Evolutionary conservation across 2,113 vertebrate species (phyloP).

Genomic region (Oryzias melastigma): DNA sequence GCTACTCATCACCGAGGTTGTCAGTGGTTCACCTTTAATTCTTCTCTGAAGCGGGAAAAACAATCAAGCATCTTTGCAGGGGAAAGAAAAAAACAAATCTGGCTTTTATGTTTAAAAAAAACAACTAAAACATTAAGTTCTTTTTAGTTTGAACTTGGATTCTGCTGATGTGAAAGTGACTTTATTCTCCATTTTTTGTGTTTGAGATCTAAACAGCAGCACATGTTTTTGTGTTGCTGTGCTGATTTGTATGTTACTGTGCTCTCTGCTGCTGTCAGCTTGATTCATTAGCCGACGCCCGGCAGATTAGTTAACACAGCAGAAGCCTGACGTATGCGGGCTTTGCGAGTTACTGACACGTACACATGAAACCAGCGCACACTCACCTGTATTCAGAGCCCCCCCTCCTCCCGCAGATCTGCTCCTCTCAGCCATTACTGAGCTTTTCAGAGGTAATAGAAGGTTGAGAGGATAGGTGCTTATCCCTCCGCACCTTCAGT

Average conservation of each 20-base stretch:
- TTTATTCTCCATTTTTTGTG: too few species aligned
- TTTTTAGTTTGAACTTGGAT: too few species aligned
- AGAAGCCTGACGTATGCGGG: conserved; percentile 3
- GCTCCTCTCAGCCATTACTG: conserved; percentile 32
- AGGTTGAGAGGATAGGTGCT: conserved; percentile 25
- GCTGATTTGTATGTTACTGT: conserved; percentile 20
- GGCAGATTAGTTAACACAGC: conserved; percentile 23
- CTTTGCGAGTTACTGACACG: conserved; percentile 17
- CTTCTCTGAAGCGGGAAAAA: conserved; percentile 21
- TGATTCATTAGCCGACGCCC: conserved; percentile 17
- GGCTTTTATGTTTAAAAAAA: not conserved
- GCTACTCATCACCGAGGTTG: conserved; percentile 24
- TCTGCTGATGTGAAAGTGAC: too few species aligned
- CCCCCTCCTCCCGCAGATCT: conserved; percentile 20
- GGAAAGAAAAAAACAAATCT: not conserved
- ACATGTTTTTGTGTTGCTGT: conserved; percentile 12
- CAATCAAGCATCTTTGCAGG: conserved; percentile 10
- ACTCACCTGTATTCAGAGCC: conserved; percentile 10
- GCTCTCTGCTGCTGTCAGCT: conserved; percentile 21
- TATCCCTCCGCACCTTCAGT: conserved; percentile 43
- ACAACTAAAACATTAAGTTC: not conserved
- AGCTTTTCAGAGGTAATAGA: conserved; percentile 50
- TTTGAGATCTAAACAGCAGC: not conserved
- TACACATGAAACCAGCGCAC: conserved; percentile 3
- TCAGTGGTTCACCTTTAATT: conserved; percentile 25